A percentile compares a stretch with the other conserved stretches of the same genome.
Conservation (phyloP, 1,140 invertebrate genomes). For the Calycopis cecrops region DNA sequence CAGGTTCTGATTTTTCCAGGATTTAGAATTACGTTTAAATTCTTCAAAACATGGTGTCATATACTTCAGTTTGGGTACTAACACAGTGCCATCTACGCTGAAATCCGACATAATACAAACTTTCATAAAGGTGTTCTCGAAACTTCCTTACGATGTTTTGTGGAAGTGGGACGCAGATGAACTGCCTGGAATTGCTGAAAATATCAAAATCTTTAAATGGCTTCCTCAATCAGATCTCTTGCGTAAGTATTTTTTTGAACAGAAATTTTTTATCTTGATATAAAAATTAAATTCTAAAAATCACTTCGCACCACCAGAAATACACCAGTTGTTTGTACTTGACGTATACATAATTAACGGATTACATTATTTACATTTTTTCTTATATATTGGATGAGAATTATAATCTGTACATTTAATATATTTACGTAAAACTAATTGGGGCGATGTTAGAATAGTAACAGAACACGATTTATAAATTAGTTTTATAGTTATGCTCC, state of each 20-base stretch:
- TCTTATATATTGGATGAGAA: no score
- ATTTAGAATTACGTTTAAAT: slow-evolving; percentile 25
- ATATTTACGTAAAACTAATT: no score
- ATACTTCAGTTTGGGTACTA: slow-evolving; percentile 47
- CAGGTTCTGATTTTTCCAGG: slow-evolving; percentile 17
- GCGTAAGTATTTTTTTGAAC: slow-evolving; percentile 38
- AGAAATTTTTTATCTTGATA: no score
- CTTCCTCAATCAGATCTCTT: slow-evolving; percentile 73
- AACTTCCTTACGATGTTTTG: slow-evolving; percentile 65
- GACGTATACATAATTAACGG: no score
- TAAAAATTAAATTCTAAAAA: no score
- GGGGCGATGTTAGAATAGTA: no score
- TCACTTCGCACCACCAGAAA: no score
- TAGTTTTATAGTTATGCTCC: no score
- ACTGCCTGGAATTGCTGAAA: slow-evolving; percentile 30
- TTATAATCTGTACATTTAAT: no score
- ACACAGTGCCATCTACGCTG: slow-evolving; percentile 54
- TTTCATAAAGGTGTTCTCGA: slow-evolving; percentile 60
- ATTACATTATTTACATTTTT: no score
- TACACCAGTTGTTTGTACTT: no score
- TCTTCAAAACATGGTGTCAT: slow-evolving; percentile 32
- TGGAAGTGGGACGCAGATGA: slow-evolving; percentile 71
- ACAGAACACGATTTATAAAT: no score
- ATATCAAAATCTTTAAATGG: slow-evolving; percentile 66
- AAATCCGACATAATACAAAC: slow-evolving; percentile 40